Conservation (phyloP, 64 coral and sea anemone genomes). For the Montipora efflorescens region DNA sequence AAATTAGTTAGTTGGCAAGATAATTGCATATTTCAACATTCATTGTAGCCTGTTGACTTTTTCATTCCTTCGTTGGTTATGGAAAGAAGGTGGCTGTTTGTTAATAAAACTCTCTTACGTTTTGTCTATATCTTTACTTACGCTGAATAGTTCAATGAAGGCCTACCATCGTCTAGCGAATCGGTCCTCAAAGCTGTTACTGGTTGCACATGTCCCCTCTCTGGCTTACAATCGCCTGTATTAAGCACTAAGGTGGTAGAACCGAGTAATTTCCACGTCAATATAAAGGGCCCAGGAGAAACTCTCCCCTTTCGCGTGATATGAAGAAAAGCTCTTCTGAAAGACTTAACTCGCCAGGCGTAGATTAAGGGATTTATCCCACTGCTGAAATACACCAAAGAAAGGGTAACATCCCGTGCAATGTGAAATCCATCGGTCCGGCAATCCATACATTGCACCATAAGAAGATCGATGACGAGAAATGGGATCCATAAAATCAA, state of each 20-base stretch:
- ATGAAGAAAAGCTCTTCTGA: conserved; percentile 32
- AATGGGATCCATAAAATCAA: conserved; percentile 50
- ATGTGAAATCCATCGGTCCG: conserved; percentile 38
- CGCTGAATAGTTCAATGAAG: background rate
- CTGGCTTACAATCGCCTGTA: background rate
- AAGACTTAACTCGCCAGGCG: conserved; percentile 29
- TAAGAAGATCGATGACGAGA: conserved; percentile 34
- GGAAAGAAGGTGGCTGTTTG: no score
- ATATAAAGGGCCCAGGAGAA: background rate
- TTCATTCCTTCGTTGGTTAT: no score
- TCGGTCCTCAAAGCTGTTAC: background rate
- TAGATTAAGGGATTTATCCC: conserved; percentile 69
- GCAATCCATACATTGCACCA: conserved; percentile 57
- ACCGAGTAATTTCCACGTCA: background rate
- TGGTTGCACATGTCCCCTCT: background rate
- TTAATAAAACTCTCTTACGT: no score
- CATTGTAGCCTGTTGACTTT: no score
- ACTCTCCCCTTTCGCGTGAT: background rate
- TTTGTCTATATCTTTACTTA: no score
- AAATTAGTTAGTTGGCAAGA: no score
- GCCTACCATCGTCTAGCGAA: background rate
- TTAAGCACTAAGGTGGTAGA: background rate
- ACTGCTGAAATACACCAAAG: conserved; percentile 57
- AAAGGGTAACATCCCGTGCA: conserved; percentile 39
- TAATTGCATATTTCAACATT: no score